phyloP scores from a whole-genome alignment of 2,888 invertebrate species.

The Biston betularia region DNA sequence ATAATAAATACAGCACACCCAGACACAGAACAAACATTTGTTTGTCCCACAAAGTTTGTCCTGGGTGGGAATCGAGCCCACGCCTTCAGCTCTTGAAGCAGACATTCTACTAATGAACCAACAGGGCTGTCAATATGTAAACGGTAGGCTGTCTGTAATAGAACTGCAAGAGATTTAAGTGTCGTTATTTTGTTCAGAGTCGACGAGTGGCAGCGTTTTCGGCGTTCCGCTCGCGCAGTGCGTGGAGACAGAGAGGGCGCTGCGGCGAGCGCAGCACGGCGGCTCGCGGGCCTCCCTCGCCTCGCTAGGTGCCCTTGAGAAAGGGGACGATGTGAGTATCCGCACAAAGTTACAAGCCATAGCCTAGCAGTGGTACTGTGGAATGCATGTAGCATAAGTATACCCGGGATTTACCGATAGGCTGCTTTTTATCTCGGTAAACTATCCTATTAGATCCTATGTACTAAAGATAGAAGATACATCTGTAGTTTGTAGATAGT shows the following conservation, averaged over 20 bases:
- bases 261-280: conserved; percentile 78
- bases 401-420: too few species aligned
- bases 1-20: too few species aligned
- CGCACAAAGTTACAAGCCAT: not conserved
- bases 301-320: conserved; percentile 87
- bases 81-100: too few species aligned
- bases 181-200: conserved; percentile 56
- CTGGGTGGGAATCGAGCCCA: too few species aligned
- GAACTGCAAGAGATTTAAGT: not conserved
- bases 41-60: too few species aligned
- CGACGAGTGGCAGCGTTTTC: conserved; percentile 89
- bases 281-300: conserved; percentile 91
- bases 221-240: conserved; percentile 94
- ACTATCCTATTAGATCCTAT: too few species aligned
- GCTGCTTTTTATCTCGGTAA: too few species aligned
- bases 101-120: too few species aligned
- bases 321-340: conserved; percentile 85
- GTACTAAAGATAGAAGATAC: not conserved
- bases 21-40: too few species aligned
- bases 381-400: too few species aligned
- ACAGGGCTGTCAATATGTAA: too few species aligned
- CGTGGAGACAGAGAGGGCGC: conserved; percentile 91
- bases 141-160: too few species aligned
- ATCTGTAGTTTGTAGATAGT: not conserved
- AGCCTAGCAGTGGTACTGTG: not conserved